Evolutionary conservation across 2,113 vertebrate species (phyloP).

Genomic region (Onychostoma macrolepis): DNA sequence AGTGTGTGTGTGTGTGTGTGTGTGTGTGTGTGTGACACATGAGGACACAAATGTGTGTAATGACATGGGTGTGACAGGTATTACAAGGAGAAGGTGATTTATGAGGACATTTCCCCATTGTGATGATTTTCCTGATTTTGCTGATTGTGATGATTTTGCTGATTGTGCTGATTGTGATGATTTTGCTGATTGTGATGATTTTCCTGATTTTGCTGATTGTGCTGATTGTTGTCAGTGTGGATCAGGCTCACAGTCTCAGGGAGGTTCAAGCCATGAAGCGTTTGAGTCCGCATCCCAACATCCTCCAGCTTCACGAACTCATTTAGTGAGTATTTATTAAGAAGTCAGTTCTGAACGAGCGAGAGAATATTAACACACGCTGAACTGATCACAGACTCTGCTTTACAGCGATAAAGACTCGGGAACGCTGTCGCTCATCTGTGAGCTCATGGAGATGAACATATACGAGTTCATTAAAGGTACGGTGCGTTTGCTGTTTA

Average conservation of each 20-base stretch:
- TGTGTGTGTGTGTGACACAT: too few relatives aligned
- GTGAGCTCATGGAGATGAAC: conserved; percentile 94
- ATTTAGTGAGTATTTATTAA: conserved; percentile 72
- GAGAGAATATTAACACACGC: not conserved
- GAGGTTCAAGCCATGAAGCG: conserved; percentile 76
- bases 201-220: too few relatives aligned
- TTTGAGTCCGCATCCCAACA: conserved; percentile 75
- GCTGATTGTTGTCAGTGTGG: conserved; percentile 58
- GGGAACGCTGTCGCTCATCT: conserved; percentile 83
- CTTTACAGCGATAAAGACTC: conserved; percentile 84
- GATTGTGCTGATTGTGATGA: too few relatives aligned
- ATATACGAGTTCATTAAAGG: conserved; percentile 90
- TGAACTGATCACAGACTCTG: conserved; percentile 19
- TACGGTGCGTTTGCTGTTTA: conserved; percentile 54
- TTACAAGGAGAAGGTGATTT: too few relatives aligned
- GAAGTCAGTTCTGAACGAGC: not conserved
- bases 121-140: too few relatives aligned
- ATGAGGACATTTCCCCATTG: too few relatives aligned
- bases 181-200: not conserved
- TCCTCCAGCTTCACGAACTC: conserved; percentile 75
- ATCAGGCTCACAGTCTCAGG: conserved; percentile 76
- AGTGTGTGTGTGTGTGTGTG: too few relatives aligned
- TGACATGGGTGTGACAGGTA: too few relatives aligned
- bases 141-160: too few relatives aligned
- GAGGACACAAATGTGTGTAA: too few relatives aligned